Evolutionary conservation across 2,797 vertebrate species (phyloP).

Genomic region (Sciurus vulgaris): DNA sequence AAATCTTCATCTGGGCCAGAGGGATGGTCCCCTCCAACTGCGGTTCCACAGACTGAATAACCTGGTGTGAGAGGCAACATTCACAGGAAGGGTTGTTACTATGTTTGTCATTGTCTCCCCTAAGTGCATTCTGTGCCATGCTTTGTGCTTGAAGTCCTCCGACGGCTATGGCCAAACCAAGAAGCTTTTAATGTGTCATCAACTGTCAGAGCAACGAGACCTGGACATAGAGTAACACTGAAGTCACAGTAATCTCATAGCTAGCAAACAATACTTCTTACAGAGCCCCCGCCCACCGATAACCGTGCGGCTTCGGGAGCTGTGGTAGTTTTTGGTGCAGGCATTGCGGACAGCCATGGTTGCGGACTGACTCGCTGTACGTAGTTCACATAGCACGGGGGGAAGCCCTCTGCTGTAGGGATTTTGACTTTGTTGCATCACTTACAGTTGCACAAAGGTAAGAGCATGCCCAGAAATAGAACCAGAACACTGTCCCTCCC

Average conservation of each 20-base stretch:
- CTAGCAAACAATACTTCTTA: background rate
- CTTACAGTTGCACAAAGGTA: background rate
- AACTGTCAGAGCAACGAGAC: background rate
- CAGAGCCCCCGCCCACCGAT: background rate
- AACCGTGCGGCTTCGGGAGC: slow-evolving; percentile 3
- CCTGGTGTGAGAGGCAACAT: fast-evolving
- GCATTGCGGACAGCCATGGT: background rate
- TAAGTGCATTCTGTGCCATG: background rate
- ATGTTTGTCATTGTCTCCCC: background rate
- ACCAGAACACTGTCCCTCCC: background rate
- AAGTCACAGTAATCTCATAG: slow-evolving; percentile 52
- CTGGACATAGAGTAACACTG: background rate
- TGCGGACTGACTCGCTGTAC: background rate
- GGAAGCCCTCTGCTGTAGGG: slow-evolving; percentile 5
- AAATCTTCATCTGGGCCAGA: background rate
- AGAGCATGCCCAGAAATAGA: background rate
- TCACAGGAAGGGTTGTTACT: background rate
- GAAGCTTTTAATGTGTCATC: fast-evolving
- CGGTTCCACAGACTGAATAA: background rate
- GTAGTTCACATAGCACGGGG: background rate
- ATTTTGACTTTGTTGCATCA: background rate
- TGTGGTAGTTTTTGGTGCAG: slow-evolving; percentile 56
- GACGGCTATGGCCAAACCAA: background rate
- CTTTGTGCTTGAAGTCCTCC: background rate
- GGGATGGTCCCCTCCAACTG: background rate